Base-by-base conservation (phyloP, 2,113 vertebrate genomes). In the Panthera uncia region DNA sequence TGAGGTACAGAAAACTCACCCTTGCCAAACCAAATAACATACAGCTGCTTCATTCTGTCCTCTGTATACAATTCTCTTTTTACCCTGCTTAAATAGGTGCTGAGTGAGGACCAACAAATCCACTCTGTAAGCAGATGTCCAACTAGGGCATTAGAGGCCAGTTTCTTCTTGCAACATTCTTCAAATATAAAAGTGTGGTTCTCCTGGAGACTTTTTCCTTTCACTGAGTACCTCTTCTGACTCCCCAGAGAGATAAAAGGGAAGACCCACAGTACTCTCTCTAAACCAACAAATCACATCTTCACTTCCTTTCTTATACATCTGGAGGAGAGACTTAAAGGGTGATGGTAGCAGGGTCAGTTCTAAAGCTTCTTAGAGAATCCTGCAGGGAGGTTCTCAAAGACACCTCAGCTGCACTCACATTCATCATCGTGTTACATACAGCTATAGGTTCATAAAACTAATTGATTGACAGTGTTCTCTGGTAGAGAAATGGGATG, bases 381-480 rank as follows among this genome's bases (percentile, higher is more conserved):
- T n/a, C 31, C 41, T 41, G 7, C 19, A 69, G 18, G 27, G 63
- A 81, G 68, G 0, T 85, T 16, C 29, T 68, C 31, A 57, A 2
- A 29, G 29, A 79, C 11, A 27, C n/a, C 11, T 48, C 16, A 65
- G 66, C 6, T 25, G 29, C 1, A 0, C 1, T 25, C 2, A 18
- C 21, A 19, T 50, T 45, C 45, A 6, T 27, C 33, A 48, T 36
- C 71, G 31, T 79, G 21, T 65, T 29, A 65, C 25, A 25, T 15
- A 41, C 15, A 45, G 19, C 16, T 19, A 8, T 31, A 38, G 50
- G 57, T 69, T 36, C 19, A 12, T 12, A 27, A 45, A 95, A 31
- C 31, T 19, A 48, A 69, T 0, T 5, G 13, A 45, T 2, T 33
- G 68, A 50, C 38, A 80, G 14, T 29, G 5, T 74, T 83, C 83